These are phyloP conservation scores for Plagodis dolabraria DNA, from an alignment of 2,888 invertebrate species.

Conservation along the genomic window DNA sequence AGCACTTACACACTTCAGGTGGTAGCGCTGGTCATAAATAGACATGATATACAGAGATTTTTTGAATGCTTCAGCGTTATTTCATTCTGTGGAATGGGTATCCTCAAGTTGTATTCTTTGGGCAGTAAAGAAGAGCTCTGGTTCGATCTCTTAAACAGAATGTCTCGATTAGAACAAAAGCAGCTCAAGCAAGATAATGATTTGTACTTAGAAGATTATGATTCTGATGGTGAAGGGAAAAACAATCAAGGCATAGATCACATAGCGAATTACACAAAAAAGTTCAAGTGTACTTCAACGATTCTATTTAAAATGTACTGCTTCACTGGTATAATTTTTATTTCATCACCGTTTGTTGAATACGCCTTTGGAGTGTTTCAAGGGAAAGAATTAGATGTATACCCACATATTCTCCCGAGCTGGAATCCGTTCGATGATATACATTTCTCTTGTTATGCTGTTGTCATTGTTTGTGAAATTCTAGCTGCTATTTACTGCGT, in stretches of 20 bases:
- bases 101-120: constrained; percentile 60
- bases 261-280: constrained; percentile 51
- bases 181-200: constrained; percentile 38
- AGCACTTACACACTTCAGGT: constrained; percentile 50
- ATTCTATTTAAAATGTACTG: constrained; percentile 55
- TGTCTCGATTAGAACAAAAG: constrained; percentile 49
- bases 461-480: constrained; percentile 52
- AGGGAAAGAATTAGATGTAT: constrained; percentile 32
- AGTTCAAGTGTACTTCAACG: constrained; percentile 46
- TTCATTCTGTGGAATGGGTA: constrained; percentile 64
- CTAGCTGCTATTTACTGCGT: constrained; percentile 61
- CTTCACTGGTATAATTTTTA: constrained; percentile 55
- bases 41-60: constrained; percentile 50
- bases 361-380: constrained; percentile 41
- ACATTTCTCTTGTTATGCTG: constrained; percentile 48
- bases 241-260: constrained; percentile 16
- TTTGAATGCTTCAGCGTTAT: constrained; percentile 67
- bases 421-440: constrained; percentile 59
- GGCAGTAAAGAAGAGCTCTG: constrained; percentile 46
- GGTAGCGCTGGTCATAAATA: constrained; percentile 48
- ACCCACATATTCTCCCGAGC: constrained; percentile 64
- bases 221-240: constrained; percentile 42
- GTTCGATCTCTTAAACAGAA: constrained; percentile 50
- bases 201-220: constrained; percentile 43
- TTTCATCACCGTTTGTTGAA: constrained; percentile 65